These are phyloP conservation scores for Microtus pennsylvanicus DNA, from an alignment of 2,113 vertebrate genomes.

Conservation along the genomic window DNA sequence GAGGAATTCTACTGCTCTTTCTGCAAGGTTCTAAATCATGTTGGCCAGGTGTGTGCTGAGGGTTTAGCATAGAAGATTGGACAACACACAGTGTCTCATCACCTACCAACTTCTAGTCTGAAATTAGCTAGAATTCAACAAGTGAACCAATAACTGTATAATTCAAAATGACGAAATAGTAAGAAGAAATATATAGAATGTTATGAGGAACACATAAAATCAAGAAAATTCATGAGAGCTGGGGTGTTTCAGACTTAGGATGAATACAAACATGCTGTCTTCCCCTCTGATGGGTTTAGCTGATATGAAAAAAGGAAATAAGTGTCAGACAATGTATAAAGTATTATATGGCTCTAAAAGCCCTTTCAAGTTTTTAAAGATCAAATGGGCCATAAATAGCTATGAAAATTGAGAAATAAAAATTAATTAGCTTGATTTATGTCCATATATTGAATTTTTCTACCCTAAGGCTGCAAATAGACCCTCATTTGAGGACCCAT, in stretches of 20 bases:
- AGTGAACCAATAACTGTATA: background rate
- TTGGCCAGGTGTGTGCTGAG: accelerated
- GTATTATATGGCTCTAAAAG: constrained; percentile 19
- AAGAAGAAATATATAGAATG: background rate
- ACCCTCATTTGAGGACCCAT: constrained; percentile 13
- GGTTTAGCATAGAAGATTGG: accelerated
- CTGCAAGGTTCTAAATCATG: background rate
- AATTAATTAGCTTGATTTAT: constrained; percentile 46
- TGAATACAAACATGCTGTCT: background rate
- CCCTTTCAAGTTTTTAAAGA: constrained; percentile 59
- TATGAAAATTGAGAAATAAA: constrained; percentile 54
- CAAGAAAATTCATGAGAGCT: background rate
- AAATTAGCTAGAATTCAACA: background rate
- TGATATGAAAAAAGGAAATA: background rate
- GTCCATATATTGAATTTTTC: constrained; percentile 47
- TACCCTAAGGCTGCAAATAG: background rate
- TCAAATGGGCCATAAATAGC: constrained; percentile 58
- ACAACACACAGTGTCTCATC: accelerated
- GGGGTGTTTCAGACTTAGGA: constrained; percentile 14
- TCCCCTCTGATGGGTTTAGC: background rate
- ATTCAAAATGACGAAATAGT: background rate
- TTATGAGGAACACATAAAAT: background rate
- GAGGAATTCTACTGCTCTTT: background rate
- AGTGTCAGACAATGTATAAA: background rate
- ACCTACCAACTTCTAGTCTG: background rate